Percentiles rank a stretch among this genome's conserved stretches.
Conservation (phyloP, 2,888 invertebrate genomes). For the Drymonia ruficornis region DNA sequence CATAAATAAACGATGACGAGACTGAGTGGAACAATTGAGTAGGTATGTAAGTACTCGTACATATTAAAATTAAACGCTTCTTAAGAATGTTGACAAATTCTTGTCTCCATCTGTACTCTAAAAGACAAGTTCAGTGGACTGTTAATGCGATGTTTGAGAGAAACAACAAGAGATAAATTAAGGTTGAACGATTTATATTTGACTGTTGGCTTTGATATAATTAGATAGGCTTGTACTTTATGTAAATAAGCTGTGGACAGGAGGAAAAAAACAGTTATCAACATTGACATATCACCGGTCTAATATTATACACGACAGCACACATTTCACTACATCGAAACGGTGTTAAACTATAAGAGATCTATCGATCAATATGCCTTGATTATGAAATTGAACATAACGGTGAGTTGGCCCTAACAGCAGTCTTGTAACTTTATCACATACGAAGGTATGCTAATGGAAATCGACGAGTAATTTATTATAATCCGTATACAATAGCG, state of each 20-base stretch:
- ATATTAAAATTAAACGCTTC: constrained; percentile 13
- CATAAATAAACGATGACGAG: not conserved
- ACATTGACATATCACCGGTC: not conserved
- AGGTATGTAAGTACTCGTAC: constrained; percentile 5
- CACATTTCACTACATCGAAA: not conserved
- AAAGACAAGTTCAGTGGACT: constrained; percentile 55
- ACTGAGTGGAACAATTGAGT: not conserved
- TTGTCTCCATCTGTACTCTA: constrained; percentile 24
- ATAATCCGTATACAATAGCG: constrained; percentile 60
- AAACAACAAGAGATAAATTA: constrained; percentile 40
- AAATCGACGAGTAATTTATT: constrained; percentile 59
- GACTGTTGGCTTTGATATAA: constrained; percentile 33
- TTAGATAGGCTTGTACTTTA: constrained; percentile 16
- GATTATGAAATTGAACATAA: not conserved
- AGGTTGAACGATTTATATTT: constrained; percentile 43
- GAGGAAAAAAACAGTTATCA: not conserved
- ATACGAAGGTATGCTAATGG: constrained; percentile 46
- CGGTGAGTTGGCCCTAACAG: not conserved
- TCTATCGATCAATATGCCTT: not conserved
- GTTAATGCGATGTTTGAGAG: constrained; percentile 52
- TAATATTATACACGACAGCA: not conserved
- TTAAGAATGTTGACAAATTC: constrained; percentile 19
- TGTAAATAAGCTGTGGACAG: not conserved
- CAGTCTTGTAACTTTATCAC: constrained; percentile 12
- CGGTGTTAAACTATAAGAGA: not conserved